These are phyloP conservation scores for Macrosteles quadrilineatus DNA, from an alignment of 1,140 invertebrate genomes.

Conservation along the genomic window DNA sequence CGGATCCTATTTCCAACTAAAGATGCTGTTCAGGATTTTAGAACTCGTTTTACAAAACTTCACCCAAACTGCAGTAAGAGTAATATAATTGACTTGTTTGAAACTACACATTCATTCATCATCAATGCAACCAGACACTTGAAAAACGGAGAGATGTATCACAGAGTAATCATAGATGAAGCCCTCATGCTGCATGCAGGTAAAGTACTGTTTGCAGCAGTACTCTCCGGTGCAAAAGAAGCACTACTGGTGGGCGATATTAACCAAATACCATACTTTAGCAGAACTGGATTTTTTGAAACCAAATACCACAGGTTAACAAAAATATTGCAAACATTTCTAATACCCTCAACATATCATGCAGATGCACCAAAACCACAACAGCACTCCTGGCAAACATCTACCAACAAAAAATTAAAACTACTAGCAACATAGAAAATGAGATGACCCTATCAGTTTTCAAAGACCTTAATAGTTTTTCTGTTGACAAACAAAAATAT, in stretches of 20 bases:
- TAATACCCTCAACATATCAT: background rate
- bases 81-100: background rate
- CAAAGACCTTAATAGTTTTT: background rate
- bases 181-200: background rate
- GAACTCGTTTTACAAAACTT: background rate
- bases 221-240: background rate
- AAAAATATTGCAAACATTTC: background rate
- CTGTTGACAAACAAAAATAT: background rate
- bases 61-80: background rate
- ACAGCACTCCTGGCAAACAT: background rate
- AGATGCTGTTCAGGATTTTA: background rate
- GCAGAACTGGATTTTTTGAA: background rate
- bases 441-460: background rate
- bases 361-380: background rate
- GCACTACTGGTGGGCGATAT: constrained; percentile 3
- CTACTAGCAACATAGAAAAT: background rate
- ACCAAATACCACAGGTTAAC: background rate
- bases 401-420: background rate
- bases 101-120: background rate
- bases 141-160: background rate
- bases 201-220: background rate
- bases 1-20: background rate
- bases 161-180: background rate
- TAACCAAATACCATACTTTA: constrained; percentile 7
- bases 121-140: background rate